Conservation (phyloP, 2,888 invertebrate species). For the Eretmocerus hayati region DNA sequence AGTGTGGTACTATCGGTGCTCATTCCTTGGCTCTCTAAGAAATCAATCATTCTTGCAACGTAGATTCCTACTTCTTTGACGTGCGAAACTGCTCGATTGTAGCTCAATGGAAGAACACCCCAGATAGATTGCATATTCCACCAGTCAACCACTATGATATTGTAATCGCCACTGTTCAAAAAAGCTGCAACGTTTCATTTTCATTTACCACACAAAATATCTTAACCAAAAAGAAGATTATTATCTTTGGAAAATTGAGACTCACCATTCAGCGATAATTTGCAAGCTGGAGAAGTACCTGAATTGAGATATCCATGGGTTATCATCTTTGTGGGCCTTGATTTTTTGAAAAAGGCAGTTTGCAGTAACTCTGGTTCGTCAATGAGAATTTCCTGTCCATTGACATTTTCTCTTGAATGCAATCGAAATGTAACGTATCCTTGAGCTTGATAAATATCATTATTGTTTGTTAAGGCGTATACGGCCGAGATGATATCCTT, state of each 20-base stretch:
- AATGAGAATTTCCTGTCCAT: constrained; percentile 22
- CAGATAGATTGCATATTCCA: constrained; percentile 23
- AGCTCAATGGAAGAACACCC: constrained; percentile 19
- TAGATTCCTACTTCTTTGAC: constrained; percentile 26
- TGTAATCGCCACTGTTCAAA: constrained; percentile 28
- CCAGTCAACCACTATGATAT: constrained; percentile 37
- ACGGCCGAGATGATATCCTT: no score
- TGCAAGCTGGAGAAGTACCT: constrained; percentile 25
- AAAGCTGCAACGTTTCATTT: constrained; percentile 26
- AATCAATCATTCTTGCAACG: constrained; percentile 31
- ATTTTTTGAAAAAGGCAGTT: constrained; percentile 27
- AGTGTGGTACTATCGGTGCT: constrained; percentile 25
- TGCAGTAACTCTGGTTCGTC: constrained; percentile 24
- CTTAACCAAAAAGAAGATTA: not conserved
- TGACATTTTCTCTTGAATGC: constrained; percentile 25
- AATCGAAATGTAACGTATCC: constrained; percentile 25
- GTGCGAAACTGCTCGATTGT: constrained; percentile 18
- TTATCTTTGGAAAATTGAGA: not conserved
- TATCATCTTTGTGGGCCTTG: constrained; percentile 32
- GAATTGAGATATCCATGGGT: constrained; percentile 36
- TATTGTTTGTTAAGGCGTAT: no score
- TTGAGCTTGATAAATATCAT: not conserved
- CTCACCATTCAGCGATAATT: constrained; percentile 33
- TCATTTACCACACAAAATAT: not conserved
- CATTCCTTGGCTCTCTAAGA: constrained; percentile 27